Conservation (phyloP, 2,888 invertebrate genomes). For the Polymixis lichenea region DNA sequence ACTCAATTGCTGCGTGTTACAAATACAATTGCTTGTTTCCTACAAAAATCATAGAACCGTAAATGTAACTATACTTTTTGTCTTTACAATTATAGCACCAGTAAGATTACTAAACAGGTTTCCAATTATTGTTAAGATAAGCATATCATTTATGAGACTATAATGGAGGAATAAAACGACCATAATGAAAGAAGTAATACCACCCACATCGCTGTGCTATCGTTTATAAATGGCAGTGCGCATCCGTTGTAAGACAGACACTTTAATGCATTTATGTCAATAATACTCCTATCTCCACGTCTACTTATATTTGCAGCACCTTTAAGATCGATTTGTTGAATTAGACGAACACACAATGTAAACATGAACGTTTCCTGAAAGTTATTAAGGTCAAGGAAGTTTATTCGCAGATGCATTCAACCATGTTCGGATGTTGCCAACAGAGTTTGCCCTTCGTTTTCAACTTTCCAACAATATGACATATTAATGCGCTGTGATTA, state of each 20-base stretch:
- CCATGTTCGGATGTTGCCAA: slow-evolving; percentile 22
- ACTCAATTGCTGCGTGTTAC: slow-evolving; percentile 69
- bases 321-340: slow-evolving; percentile 42
- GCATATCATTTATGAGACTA: slow-evolving; percentile 24
- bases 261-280: slow-evolving; percentile 80
- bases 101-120: not conserved
- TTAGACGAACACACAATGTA: slow-evolving; percentile 30
- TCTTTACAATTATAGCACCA: not conserved
- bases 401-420: slow-evolving; percentile 38
- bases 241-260: slow-evolving; percentile 83
- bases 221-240: slow-evolving; percentile 83
- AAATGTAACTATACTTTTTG: slow-evolving; percentile 48
- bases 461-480: slow-evolving; percentile 25
- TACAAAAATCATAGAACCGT: slow-evolving; percentile 58
- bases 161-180: slow-evolving; percentile 52
- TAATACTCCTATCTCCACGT: slow-evolving; percentile 72
- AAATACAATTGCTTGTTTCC: slow-evolving; percentile 67
- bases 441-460: slow-evolving; percentile 23
- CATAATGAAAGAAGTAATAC: slow-evolving; percentile 73
- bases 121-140: slow-evolving; percentile 9
- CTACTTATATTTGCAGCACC: slow-evolving; percentile 57
- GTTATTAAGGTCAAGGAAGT: slow-evolving; percentile 48
- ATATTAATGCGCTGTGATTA: slow-evolving; percentile 4
- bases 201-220: slow-evolving; percentile 82
- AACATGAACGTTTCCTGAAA: slow-evolving; percentile 41